Conservation (phyloP, 2,113 vertebrate genomes). For the Erinaceus europaeus region DNA sequence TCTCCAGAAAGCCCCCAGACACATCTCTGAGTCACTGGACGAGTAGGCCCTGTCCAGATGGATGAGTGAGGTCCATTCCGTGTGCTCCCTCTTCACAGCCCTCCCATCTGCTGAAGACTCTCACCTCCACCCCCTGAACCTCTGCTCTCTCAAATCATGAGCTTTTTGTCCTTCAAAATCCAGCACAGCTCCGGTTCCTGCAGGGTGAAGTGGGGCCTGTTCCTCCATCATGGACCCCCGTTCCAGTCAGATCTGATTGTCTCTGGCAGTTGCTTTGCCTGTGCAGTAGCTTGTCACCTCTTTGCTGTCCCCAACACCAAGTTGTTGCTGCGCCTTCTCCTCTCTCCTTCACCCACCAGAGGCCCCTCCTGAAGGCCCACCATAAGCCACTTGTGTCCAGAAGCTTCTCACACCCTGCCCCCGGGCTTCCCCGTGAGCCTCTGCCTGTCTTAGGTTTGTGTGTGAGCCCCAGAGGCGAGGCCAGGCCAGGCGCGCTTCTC, state of each 20-base stretch:
- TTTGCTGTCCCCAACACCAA: background rate
- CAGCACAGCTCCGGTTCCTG: background rate
- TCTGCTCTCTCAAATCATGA: background rate
- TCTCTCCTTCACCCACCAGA: background rate
- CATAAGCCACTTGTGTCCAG: background rate
- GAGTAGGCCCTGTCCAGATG: too few species aligned
- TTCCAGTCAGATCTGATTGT: background rate
- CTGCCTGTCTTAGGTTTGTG: background rate
- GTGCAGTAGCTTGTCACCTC: too few species aligned
- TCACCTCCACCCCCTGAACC: background rate
- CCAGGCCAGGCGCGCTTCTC: too few species aligned
- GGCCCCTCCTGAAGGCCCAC: background rate
- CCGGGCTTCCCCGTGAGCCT: rapidly evolving
- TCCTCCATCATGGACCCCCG: rapidly evolving
- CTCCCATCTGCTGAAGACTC: background rate
- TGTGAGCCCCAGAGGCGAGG: background rate
- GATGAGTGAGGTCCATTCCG: too few species aligned
- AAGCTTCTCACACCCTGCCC: background rate
- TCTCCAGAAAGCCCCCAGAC: too few species aligned
- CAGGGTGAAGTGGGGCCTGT: background rate
- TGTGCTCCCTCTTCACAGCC: too few species aligned
- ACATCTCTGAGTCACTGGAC: too few species aligned
- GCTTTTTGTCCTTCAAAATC: background rate
- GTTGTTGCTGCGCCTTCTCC: background rate
- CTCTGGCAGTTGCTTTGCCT: background rate